A percentile compares a stretch with the other conserved stretches of the same genome.
Conservation (phyloP, 2,888 invertebrate genomes). For the Scaptomyza polygonia region DNA sequence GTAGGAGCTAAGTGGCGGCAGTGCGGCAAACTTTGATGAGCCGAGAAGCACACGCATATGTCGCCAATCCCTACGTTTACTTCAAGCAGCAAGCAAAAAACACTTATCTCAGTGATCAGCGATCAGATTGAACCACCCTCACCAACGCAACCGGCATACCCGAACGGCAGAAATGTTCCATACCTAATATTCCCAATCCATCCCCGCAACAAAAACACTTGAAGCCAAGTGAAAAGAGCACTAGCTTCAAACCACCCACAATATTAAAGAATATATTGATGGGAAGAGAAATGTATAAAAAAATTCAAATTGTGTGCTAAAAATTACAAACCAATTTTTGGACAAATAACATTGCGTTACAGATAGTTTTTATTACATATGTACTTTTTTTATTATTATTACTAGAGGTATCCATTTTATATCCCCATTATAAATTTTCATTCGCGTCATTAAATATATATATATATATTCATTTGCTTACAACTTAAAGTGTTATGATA, state of each 20-base stretch:
- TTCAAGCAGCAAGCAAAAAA: constrained; percentile 17
- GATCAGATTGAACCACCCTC: constrained; percentile 13
- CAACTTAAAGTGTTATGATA: too few relatives aligned
- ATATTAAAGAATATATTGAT: neutral
- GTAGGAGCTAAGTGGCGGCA: neutral
- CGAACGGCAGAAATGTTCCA: neutral
- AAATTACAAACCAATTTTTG: constrained; percentile 11
- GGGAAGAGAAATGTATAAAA: neutral
- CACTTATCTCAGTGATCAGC: constrained; percentile 42
- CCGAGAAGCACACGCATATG: neutral
- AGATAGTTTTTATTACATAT: constrained; percentile 49
- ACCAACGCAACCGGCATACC: neutral
- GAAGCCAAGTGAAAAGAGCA: neutral
- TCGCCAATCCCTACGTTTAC: constrained; percentile 22
- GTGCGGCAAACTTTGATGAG: neutral
- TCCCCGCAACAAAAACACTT: neutral
- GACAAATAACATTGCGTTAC: constrained; percentile 26
- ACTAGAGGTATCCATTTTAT: constrained; percentile 37
- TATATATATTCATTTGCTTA: constrained; percentile 11
- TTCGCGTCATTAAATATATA: constrained; percentile 17
- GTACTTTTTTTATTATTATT: constrained; percentile 34
- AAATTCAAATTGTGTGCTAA: neutral
- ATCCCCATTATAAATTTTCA: constrained; percentile 36
- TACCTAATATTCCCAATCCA: neutral
- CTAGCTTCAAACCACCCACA: neutral